phyloP scores from a whole-genome alignment of 2,888 invertebrate species.

The Drosophila bunnanda region DNA sequence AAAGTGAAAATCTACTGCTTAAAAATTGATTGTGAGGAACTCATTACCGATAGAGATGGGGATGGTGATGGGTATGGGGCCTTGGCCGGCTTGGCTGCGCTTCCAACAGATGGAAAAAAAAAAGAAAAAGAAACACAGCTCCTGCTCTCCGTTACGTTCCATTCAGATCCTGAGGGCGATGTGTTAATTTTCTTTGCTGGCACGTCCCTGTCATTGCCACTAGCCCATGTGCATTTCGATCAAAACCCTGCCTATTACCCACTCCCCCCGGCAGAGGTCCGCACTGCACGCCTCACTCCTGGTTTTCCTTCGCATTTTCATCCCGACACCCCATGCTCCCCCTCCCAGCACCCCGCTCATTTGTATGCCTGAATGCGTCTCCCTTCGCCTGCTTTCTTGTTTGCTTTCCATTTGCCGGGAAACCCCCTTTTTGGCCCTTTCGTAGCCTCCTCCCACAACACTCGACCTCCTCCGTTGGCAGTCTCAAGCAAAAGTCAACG shows the following conservation, averaged over 20 bases:
- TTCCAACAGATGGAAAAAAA: not conserved
- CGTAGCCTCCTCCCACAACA: not conserved
- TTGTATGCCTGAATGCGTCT: slow-evolving; percentile 50
- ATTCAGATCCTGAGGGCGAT: slow-evolving; percentile 34
- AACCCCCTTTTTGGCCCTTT: not conserved
- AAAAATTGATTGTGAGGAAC: slow-evolving; percentile 30
- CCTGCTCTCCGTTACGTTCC: slow-evolving; percentile 9
- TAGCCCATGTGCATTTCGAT: slow-evolving; percentile 46
- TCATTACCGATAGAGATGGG: slow-evolving; percentile 31
- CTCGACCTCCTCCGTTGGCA: slow-evolving; percentile 8
- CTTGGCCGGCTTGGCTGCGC: slow-evolving; percentile 2
- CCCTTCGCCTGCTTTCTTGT: slow-evolving; percentile 39
- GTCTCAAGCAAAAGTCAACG: slow-evolving; percentile 67
- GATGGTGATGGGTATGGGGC: not conserved
- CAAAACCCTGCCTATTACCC: slow-evolving; percentile 42
- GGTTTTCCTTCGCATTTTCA: slow-evolving; percentile 1
- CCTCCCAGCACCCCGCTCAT: slow-evolving; percentile 18
- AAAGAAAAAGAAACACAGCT: slow-evolving; percentile 2
- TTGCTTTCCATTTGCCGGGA: slow-evolving; percentile 70
- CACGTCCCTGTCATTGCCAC: slow-evolving; percentile 47
- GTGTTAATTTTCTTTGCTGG: slow-evolving; percentile 48
- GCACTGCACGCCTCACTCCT: not conserved
- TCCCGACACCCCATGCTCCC: not conserved
- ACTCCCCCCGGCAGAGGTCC: slow-evolving; percentile 6
- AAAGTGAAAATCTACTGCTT: slow-evolving; percentile 28